Conservation (phyloP, 2,888 invertebrate species). For the Tetrapedia diversipes region DNA sequence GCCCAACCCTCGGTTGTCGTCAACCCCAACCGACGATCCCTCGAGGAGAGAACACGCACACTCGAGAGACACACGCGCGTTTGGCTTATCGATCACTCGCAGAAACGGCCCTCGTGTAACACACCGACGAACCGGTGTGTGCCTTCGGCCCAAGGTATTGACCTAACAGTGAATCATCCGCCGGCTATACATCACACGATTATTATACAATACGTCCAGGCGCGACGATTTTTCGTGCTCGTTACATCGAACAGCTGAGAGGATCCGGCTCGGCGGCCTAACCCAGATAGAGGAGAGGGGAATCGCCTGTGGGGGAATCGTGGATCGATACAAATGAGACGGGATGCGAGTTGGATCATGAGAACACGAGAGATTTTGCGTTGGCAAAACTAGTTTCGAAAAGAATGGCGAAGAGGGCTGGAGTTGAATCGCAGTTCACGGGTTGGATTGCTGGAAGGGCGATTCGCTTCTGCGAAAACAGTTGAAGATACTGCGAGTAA, state of each 20-base stretch:
- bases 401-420: not conserved
- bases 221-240: constrained; percentile 31
- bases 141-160: constrained; percentile 69
- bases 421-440: not conserved
- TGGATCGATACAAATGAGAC: constrained; percentile 28
- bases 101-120: constrained; percentile 66
- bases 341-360: not conserved
- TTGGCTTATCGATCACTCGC: constrained; percentile 73
- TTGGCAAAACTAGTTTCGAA: constrained; percentile 1
- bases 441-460: not conserved
- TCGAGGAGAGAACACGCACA: constrained; percentile 47
- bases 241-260: constrained; percentile 38
- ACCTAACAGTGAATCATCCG: constrained; percentile 77
- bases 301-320: constrained; percentile 23
- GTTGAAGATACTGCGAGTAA: too few relatives aligned
- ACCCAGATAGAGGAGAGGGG: not conserved
- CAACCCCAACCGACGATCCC: constrained; percentile 61
- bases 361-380: constrained; percentile 11
- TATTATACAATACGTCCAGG: constrained; percentile 57
- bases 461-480: too few relatives aligned
- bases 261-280: constrained; percentile 12
- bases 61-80: constrained; percentile 47
- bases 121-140: constrained; percentile 59
- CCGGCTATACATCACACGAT: constrained; percentile 49
- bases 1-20: constrained; percentile 58